Evolutionary conservation across 2,888 invertebrate genomes (phyloP).

Genomic region (Caenorhabditis uteleia): DNA sequence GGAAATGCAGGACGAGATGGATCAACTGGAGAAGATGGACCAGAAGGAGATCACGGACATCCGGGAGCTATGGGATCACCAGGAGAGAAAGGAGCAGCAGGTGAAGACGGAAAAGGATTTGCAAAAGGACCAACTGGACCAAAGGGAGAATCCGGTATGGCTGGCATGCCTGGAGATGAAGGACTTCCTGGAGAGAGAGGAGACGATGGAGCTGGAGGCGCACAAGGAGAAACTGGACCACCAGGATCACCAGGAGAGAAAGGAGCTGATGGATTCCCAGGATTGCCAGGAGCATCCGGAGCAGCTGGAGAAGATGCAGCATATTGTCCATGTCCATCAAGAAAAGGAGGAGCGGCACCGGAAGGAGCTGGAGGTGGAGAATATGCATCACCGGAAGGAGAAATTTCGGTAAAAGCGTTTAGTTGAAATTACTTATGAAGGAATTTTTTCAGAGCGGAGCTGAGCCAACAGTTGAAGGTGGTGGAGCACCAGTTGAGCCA

Average conservation of each 20-base stretch:
- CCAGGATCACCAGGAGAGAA: slow-evolving; percentile 51
- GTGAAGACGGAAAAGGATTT: slow-evolving; percentile 60
- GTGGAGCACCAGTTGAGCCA: neutral
- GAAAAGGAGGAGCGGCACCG: slow-evolving; percentile 29
- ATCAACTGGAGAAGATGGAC: slow-evolving; percentile 60
- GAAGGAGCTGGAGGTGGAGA: slow-evolving; percentile 16
- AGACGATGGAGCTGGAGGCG: slow-evolving; percentile 60
- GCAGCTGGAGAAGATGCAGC: slow-evolving; percentile 47
- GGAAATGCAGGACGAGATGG: slow-evolving; percentile 61
- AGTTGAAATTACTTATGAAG: too few species aligned
- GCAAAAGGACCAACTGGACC: slow-evolving; percentile 57
- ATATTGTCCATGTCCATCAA: slow-evolving; percentile 49
- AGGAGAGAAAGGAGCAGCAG: slow-evolving; percentile 58
- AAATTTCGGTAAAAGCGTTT: too few species aligned
- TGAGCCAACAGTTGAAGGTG: neutral
- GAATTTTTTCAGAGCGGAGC: too few species aligned
- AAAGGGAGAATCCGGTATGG: slow-evolving; percentile 57
- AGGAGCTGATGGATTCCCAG: slow-evolving; percentile 57
- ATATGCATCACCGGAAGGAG: slow-evolving; percentile 3
- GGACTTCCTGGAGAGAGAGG: slow-evolving; percentile 66
- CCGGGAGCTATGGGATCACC: slow-evolving; percentile 58
- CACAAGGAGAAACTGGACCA: slow-evolving; percentile 54
- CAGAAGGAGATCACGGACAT: slow-evolving; percentile 62
- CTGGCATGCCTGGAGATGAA: slow-evolving; percentile 61
- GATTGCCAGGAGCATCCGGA: slow-evolving; percentile 51